Base-by-base conservation (phyloP, 2,113 vertebrate genomes). In the Leptosomus discolor region DNA sequence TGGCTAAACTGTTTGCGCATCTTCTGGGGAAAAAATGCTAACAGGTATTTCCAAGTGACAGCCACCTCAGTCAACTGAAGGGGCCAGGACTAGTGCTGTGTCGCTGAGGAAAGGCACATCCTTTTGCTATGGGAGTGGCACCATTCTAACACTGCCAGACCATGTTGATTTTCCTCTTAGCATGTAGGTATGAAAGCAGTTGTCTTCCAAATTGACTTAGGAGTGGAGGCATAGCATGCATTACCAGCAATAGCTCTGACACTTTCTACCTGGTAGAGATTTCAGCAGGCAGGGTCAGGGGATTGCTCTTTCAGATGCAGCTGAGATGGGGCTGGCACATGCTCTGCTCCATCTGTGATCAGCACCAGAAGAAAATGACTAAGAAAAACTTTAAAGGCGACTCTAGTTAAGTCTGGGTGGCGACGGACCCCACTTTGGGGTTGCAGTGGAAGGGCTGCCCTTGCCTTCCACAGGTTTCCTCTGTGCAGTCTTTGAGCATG, bases 11-110 rank as follows among this genome's bases (percentile, higher is more conserved):
- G 12, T 54, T 77, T 86, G 26, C 32, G 32, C 4, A 29, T 2
- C 10, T 93, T 56, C 15, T 41, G 8, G 4, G 45, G 3, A 39
- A 64, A 76, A 64, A 22, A 53, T 92, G 32, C 26, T 41, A 37
- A 6, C 7, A 41, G 37, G 27, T 1, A 5, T 54, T 50, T 73
- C n/a, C 1, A 5, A 41, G 11, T 18, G 5, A 37, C 0, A 0
- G 23, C 26, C 46, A 60, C 12, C 30, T 73, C 32, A 9, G 32
- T 41, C 37, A 77, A 2, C 32, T 46, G 45, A 82, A 65, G 41
- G 30, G 37, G 8, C 5, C 30, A 29, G 12, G 15, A 37, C 6
- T 70, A 24, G 4, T 60, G 32, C 29, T 46, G 12, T 65, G 10
- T 27, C 8, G 6, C n/a, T 41, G 18, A 3, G 13, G 23, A 60